phyloP scores from a whole-genome alignment of 2,888 invertebrate species.

The Archaeoteleia sp. region DNA sequence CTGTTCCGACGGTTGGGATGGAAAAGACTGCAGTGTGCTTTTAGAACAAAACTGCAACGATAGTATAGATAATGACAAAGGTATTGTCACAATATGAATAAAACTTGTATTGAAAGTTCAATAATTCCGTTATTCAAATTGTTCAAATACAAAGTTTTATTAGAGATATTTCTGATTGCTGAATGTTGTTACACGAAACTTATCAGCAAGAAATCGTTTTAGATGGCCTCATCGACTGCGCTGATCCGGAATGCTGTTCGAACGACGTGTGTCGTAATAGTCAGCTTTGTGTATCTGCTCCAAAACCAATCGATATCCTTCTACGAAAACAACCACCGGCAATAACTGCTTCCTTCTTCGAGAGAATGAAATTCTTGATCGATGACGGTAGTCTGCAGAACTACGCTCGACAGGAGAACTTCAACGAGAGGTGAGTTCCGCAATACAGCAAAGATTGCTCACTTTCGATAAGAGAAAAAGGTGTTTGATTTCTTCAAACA shows the following conservation, averaged over 20 bases:
- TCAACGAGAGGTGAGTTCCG: slow-evolving; percentile 94
- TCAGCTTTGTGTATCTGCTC: slow-evolving; percentile 94
- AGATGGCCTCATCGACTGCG: slow-evolving; percentile 98
- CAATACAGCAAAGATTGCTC: slow-evolving; percentile 10
- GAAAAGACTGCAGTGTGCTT: slow-evolving; percentile 92
- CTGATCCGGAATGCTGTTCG: slow-evolving; percentile 98
- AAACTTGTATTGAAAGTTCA: neutral
- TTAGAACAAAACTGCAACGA: slow-evolving; percentile 96
- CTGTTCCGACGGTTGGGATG: slow-evolving; percentile 97
- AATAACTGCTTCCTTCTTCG: slow-evolving; percentile 98
- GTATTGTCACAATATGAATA: slow-evolving; percentile 76
- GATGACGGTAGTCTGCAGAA: slow-evolving; percentile 98
- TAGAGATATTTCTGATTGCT: neutral
- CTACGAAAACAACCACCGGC: slow-evolving; percentile 96
- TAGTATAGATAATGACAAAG: slow-evolving; percentile 97
- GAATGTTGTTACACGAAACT: neutral
- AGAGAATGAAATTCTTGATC: slow-evolving; percentile 98
- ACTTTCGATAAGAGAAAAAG: slow-evolving; percentile 9
- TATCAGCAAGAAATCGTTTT: slow-evolving; percentile 55
- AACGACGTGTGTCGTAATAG: slow-evolving; percentile 88
- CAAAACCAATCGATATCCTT: slow-evolving; percentile 96
- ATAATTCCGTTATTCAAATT: neutral
- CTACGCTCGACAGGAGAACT: slow-evolving; percentile 95
- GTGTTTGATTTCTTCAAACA: slow-evolving; percentile 14
- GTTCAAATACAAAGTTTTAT: no score